These are phyloP conservation scores for Maniola jurtina DNA, from an alignment of 1,140 invertebrate genomes.

Conservation along the genomic window DNA sequence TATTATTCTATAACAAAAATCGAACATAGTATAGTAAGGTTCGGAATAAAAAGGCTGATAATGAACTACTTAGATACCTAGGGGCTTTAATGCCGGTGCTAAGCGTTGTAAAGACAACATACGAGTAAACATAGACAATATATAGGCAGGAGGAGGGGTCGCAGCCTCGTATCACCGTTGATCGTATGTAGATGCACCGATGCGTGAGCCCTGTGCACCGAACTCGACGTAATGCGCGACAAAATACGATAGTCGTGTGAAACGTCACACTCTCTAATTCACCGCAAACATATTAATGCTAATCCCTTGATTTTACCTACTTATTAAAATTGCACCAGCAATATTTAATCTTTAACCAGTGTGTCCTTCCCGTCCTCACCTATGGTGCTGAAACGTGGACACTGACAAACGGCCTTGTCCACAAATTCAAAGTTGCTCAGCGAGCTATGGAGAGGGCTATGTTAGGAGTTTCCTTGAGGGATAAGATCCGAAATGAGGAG, in stretches of 20 bases:
- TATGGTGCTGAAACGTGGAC: too few species aligned
- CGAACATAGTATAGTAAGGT: too few species aligned
- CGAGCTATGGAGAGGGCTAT: too few species aligned
- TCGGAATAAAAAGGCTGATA: too few species aligned
- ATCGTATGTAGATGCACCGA: constrained; percentile 40
- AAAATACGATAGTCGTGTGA: constrained; percentile 62
- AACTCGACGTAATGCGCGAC: constrained; percentile 53
- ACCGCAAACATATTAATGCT: constrained; percentile 25
- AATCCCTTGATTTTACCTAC: constrained; percentile 17
- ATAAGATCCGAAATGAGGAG: too few species aligned
- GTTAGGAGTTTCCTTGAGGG: too few species aligned
- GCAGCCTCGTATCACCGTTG: not conserved
- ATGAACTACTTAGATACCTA: not conserved
- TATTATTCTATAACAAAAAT: too few species aligned
- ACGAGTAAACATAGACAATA: not conserved
- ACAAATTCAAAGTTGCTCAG: too few species aligned
- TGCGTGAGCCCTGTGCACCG: constrained; percentile 50
- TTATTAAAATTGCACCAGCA: too few species aligned
- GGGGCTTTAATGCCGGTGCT: not conserved
- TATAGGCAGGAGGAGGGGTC: constrained; percentile 18
- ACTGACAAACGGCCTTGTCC: too few species aligned
- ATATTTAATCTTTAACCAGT: too few species aligned
- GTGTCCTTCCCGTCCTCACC: too few species aligned
- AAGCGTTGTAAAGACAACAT: not conserved
- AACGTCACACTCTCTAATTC: constrained; percentile 53